These are phyloP conservation scores for Serinus canaria DNA, from an alignment of 2,113 vertebrate species.

Conservation along the genomic window DNA sequence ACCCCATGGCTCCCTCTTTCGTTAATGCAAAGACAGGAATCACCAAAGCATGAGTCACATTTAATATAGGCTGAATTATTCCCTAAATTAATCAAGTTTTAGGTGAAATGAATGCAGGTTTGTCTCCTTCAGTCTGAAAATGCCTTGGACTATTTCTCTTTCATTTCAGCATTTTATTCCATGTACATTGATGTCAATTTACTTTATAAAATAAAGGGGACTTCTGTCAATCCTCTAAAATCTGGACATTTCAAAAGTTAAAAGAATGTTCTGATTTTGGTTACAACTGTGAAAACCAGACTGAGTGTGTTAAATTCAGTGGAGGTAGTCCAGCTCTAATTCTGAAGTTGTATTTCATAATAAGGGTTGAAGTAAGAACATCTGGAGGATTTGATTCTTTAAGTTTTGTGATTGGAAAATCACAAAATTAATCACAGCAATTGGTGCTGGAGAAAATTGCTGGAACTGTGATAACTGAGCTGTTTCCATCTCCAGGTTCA, in stretches of 20 bases:
- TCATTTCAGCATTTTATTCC: background rate
- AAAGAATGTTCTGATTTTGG: background rate
- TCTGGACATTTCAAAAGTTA: background rate
- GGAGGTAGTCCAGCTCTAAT: constrained; percentile 1
- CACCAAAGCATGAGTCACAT: background rate
- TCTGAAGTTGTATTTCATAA: background rate
- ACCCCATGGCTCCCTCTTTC: background rate
- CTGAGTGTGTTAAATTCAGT: background rate
- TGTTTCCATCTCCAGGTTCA: constrained; percentile 80
- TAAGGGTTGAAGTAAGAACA: background rate
- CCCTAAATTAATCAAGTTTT: background rate
- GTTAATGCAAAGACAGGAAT: background rate
- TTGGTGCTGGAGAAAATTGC: background rate
- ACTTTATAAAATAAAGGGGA: background rate
- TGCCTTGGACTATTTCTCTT: background rate
- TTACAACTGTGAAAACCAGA: background rate
- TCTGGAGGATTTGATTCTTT: background rate
- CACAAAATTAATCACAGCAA: background rate
- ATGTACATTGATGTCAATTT: background rate
- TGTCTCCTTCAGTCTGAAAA: background rate
- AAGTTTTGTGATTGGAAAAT: background rate
- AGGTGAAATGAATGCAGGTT: background rate
- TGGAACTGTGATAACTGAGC: background rate
- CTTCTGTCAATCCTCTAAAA: background rate
- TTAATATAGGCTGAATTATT: background rate